Evolutionary conservation across 2,797 vertebrate species (phyloP), one percentile per base, ranked within the genome.

Genomic region (Furcifer pardalis): DNA sequence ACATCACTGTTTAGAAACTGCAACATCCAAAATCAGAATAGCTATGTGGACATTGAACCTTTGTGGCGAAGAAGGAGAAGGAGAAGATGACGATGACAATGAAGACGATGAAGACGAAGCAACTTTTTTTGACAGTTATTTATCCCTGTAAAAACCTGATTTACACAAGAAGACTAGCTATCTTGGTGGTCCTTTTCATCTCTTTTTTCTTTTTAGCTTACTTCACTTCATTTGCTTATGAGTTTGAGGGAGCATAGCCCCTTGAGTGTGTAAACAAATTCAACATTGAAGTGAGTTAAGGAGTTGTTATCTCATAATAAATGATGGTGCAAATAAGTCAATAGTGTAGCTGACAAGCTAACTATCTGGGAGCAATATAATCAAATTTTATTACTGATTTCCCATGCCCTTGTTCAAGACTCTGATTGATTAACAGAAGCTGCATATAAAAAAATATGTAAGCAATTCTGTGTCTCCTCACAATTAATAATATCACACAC

Each of bases 381-480:
- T 86, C 84, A 86, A 86, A 86, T 86, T 74, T 63, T 81, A 86
- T 86, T 86, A 86, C 84, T 86, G 84, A 86, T 86, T 86, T 86
- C 82, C 84, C 81, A 79, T 86, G 84, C 79, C 84, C 84, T 79
- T 63, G 79, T 86, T 86, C 79, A 82, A 77, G 84, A 49, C 84
- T 82, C 84, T 86, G 84, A 86, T 86, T 86, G 84, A 86, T 86
- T 86, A 86, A 82, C 79, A 86, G 84, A 86, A 82, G 82, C 79
- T 82, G 79, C 74, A 82, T 82, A 82, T 86, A 81, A 82, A 86
- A 86, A 86, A 74, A 86, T 86, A 82, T 72, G 84, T 63, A 42
- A 56, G 79, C 63, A 65, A 86, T 86, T 77, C 74, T 42, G 46
- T 44, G 23, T 81, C 73, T 86, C 73, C 46, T 32, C 65, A 77